A percentile compares a stretch with the other conserved stretches of the same genome.
These are phyloP conservation scores for Griposia aprilina DNA, from an alignment of 2,888 invertebrate species.

Conservation along the genomic window DNA sequence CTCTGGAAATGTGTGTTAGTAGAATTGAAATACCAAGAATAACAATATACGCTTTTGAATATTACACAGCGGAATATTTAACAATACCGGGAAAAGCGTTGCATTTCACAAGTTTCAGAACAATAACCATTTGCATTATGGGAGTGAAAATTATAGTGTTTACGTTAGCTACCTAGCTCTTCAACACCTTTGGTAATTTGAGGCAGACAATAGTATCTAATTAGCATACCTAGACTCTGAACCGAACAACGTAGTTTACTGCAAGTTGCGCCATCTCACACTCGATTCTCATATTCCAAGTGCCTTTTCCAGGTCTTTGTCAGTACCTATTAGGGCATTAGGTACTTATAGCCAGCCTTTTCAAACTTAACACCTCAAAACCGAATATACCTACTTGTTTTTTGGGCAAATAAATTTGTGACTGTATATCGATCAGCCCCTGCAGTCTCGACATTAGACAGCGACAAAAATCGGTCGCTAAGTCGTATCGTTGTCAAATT, in stretches of 20 bases:
- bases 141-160: constrained; percentile 33
- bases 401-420: background rate
- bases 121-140: constrained; percentile 42
- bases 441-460: no score
- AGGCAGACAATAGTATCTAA: constrained; percentile 7
- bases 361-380: background rate
- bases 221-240: constrained; percentile 21
- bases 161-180: constrained; percentile 14
- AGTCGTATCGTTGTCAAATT: no score
- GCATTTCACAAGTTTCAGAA: constrained; percentile 44
- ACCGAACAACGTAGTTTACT: constrained; percentile 9
- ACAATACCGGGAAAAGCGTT: constrained; percentile 58
- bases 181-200: constrained; percentile 5
- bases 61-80: constrained; percentile 29
- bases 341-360: background rate
- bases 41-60: constrained; percentile 46
- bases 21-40: constrained; percentile 45
- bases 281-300: constrained; percentile 2
- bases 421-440: background rate
- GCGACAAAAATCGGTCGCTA: no score
- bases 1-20: constrained; percentile 47
- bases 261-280: constrained; percentile 9
- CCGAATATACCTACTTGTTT: background rate
- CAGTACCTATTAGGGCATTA: background rate
- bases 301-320: background rate